Conservation (phyloP, 2,797 vertebrate species). For the Enteromius radiatus region DNA sequence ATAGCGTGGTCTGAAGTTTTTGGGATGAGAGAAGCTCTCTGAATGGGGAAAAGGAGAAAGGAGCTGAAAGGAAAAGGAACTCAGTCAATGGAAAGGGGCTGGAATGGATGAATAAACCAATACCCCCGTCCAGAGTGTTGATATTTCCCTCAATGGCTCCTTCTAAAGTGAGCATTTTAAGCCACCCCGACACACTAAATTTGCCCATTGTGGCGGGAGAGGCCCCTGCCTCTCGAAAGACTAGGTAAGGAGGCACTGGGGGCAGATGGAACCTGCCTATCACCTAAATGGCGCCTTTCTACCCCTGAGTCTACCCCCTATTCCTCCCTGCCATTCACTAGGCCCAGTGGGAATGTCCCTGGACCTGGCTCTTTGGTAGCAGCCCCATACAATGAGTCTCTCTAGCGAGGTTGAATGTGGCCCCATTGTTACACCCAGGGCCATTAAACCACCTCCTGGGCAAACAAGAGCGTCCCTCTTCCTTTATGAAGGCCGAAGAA, state of each 20-base stretch:
- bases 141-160: constrained; percentile 83
- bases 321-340: constrained; percentile 84
- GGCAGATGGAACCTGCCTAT: constrained; percentile 97
- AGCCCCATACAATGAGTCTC: constrained; percentile 89
- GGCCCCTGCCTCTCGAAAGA: constrained; percentile 85
- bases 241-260: constrained; percentile 91
- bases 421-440: constrained; percentile 87
- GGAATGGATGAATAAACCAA: constrained; percentile 79
- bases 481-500: constrained; percentile 88
- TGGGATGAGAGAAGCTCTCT: constrained; percentile 81
- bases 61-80: constrained; percentile 77
- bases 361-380: constrained; percentile 84
- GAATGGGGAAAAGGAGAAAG: constrained; percentile 79
- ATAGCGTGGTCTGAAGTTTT: constrained; percentile 76
- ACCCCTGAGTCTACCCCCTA: constrained; percentile 74
- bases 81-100: constrained; percentile 81
- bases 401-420: constrained; percentile 87
- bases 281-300: constrained; percentile 89
- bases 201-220: constrained; percentile 85
- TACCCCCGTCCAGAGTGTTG: constrained; percentile 77
- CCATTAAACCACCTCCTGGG: constrained; percentile 95
- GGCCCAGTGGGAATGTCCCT: constrained; percentile 90
- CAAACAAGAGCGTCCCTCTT: constrained; percentile 94
- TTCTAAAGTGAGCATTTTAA: constrained; percentile 85
- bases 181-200: constrained; percentile 83